phyloP scores from a whole-genome alignment of 2,113 vertebrate species.

The Bambusicola thoracicus region DNA sequence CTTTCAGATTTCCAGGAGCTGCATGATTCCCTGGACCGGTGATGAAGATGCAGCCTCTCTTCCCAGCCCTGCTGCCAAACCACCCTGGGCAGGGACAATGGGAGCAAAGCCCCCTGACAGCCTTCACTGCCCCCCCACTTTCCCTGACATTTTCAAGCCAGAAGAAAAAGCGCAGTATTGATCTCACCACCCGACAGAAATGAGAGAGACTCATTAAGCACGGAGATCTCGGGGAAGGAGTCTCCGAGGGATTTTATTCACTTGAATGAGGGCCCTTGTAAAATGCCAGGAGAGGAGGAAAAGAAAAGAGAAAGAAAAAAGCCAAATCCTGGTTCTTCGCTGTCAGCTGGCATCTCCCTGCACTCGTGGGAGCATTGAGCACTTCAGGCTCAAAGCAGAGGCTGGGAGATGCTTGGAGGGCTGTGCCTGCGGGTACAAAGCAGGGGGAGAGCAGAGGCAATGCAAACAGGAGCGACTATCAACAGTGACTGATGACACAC shows the following conservation, averaged over 20 bases:
- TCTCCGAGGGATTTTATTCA: not conserved
- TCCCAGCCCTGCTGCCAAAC: not conserved
- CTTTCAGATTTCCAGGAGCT: not conserved
- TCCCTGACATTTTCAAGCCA: not conserved
- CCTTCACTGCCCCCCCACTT: not conserved
- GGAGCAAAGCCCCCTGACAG: not conserved
- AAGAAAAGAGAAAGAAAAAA: not conserved
- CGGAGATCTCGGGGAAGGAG: not conserved
- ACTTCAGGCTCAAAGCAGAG: not conserved
- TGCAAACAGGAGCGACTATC: not conserved
- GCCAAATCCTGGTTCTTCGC: not conserved
- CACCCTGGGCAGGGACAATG: not conserved
- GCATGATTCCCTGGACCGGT: not conserved
- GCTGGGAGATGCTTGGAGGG: not conserved
- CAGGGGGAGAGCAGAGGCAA: not conserved
- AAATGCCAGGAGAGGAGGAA: not conserved
- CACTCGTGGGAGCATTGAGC: not conserved
- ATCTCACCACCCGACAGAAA: not conserved
- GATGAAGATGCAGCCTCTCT: fast-evolving
- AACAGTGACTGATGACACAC: constrained; percentile 18
- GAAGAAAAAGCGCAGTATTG: not conserved
- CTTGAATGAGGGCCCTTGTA: not conserved
- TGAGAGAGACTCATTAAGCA: constrained; percentile 1
- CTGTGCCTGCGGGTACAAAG: not conserved
- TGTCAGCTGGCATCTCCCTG: not conserved